These are phyloP conservation scores for Monoplex corrugatus DNA, from an alignment of 2,888 invertebrate species.

Conservation along the genomic window DNA sequence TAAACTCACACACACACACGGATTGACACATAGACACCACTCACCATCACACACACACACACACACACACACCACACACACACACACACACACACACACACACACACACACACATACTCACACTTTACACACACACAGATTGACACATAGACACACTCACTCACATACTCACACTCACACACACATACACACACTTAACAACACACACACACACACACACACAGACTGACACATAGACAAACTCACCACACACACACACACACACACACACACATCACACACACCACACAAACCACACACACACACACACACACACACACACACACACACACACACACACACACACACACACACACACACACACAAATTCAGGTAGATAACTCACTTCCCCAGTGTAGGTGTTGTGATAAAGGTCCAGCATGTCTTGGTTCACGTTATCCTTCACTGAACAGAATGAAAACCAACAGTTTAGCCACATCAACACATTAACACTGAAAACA, in stretches of 20 bases:
- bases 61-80: not conserved
- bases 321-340: not conserved
- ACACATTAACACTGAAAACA: too few species aligned
- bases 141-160: not conserved
- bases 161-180: not conserved
- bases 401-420: conserved; percentile 17
- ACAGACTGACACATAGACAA: too few species aligned
- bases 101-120: too few species aligned
- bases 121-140: not conserved
- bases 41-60: too few species aligned
- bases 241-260: not conserved
- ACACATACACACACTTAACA: not conserved
- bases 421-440: not conserved
- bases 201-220: too few species aligned
- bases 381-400: conserved; percentile 24
- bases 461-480: too few species aligned
- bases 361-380: not conserved
- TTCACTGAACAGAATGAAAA: not conserved
- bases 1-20: too few species aligned
- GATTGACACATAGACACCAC: too few species aligned
- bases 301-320: not conserved
- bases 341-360: not conserved
- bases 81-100: not conserved
- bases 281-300: not conserved
- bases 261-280: not conserved